Percentiles rank a stretch among this genome's conserved stretches.
Conservation (phyloP, 2,888 invertebrate genomes). For the Cosmia pyralina region DNA sequence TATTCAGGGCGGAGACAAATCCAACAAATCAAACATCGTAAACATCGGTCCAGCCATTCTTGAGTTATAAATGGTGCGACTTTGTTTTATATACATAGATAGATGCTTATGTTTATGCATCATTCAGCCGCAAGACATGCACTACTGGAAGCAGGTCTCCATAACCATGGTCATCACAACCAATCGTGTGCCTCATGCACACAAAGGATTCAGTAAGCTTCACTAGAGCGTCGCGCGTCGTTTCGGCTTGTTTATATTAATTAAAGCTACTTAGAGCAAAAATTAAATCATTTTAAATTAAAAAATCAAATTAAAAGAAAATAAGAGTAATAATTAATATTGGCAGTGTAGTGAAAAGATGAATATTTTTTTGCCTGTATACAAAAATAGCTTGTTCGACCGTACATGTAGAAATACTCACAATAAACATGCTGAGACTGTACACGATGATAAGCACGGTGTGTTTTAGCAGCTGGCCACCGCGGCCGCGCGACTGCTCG, state of each 20-base stretch:
- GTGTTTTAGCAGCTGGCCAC: conserved; percentile 94
- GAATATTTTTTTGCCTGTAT: not conserved
- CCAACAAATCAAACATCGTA: too few relatives aligned
- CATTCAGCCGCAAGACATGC: not conserved
- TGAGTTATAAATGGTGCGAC: too few relatives aligned
- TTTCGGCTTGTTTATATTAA: too few relatives aligned
- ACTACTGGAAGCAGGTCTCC: not conserved
- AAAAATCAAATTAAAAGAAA: not conserved
- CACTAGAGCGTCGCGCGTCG: not conserved
- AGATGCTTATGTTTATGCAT: not conserved
- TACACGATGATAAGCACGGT: conserved; percentile 95
- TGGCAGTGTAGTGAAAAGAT: not conserved
- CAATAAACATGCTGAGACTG: conserved; percentile 96
- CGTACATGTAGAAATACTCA: conserved; percentile 81
- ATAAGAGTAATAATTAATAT: not conserved
- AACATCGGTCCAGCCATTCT: too few relatives aligned
- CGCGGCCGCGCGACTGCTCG: conserved; percentile 81
- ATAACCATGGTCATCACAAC: not conserved
- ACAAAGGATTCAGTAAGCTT: not conserved
- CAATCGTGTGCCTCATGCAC: not conserved
- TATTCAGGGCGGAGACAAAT: too few relatives aligned
- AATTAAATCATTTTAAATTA: not conserved
- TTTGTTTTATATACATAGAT: too few relatives aligned
- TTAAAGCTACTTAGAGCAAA: not conserved
- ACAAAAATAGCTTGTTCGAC: not conserved